A percentile compares a stretch with the other conserved stretches of the same genome.
These are phyloP conservation scores for Crambe crambe DNA, from an alignment of 37 sponge, comb jelly and placozoan species.

Conservation along the genomic window DNA sequence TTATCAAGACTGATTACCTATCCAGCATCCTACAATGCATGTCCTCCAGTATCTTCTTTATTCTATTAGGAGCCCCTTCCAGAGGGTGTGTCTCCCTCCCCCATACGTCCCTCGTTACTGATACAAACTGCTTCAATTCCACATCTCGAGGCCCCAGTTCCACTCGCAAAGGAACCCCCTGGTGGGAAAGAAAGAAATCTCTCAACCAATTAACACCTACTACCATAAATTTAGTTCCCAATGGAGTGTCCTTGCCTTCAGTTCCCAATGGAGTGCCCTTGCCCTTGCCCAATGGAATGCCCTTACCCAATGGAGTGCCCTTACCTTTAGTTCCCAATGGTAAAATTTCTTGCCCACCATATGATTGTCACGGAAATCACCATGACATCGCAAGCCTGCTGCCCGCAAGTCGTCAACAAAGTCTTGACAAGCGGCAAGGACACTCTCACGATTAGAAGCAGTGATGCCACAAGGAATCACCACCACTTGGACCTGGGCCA, in stretches of 20 bases:
- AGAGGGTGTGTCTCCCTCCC: conserved; percentile 35
- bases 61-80: conserved; percentile 18
- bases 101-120: conserved; percentile 55
- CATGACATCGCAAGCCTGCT: conserved; percentile 67
- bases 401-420: conserved; percentile 39
- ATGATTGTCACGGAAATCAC: conserved; percentile 92
- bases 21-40: conserved; percentile 67
- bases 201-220: no score
- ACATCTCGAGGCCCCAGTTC: conserved; percentile 97
- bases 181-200: not conserved
- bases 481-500: conserved; percentile 58
- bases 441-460: conserved; percentile 33
- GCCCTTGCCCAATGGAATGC: no score
- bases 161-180: conserved; percentile 95
- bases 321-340: conserved; percentile 94
- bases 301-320: no score
- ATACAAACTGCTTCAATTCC: conserved; percentile 59
- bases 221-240: no score
- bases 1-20: conserved; percentile 59
- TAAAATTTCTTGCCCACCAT: conserved; percentile 97
- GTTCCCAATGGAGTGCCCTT: no score
- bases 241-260: no score
- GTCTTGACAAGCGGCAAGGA: conserved; percentile 62
- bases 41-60: conserved; percentile 37
- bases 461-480: conserved; percentile 96